These are phyloP conservation scores for Cheirogaleus medius DNA, from an alignment of 2,113 vertebrate species.

Conservation along the genomic window DNA sequence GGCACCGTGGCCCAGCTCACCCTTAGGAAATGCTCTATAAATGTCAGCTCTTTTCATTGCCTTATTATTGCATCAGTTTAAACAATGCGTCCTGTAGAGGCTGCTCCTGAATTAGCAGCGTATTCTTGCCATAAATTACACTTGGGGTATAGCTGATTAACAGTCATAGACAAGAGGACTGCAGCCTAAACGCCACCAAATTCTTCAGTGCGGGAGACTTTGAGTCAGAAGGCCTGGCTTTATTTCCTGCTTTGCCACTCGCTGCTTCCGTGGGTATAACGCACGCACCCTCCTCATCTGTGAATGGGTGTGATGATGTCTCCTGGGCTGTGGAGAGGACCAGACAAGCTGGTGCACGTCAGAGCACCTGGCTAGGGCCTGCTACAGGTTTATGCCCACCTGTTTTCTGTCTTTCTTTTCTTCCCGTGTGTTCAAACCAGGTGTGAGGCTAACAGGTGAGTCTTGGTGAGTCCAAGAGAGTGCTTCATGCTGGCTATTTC, in stretches of 20 bases:
- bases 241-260: neutral
- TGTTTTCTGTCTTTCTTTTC: neutral
- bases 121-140: neutral
- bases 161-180: neutral
- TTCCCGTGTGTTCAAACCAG: neutral
- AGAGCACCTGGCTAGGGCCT: neutral
- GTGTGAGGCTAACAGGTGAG: neutral
- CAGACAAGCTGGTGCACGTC: neutral
- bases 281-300: neutral
- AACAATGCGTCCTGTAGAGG: neutral
- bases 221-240: neutral
- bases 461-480: too few species aligned
- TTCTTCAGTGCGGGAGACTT: neutral
- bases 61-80: neutral
- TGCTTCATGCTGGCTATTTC: neutral
- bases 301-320: rapidly evolving
- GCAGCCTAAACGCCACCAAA: too few species aligned
- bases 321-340: neutral
- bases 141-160: neutral
- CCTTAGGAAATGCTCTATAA: neutral
- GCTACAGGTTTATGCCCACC: neutral
- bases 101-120: neutral
- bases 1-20: rapidly evolving
- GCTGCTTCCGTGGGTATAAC: neutral
- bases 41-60: neutral